Percentiles rank a stretch among this genome's conserved stretches.
Conservation (phyloP, 2,797 vertebrate genomes). For the Dipus sagitta region DNA sequence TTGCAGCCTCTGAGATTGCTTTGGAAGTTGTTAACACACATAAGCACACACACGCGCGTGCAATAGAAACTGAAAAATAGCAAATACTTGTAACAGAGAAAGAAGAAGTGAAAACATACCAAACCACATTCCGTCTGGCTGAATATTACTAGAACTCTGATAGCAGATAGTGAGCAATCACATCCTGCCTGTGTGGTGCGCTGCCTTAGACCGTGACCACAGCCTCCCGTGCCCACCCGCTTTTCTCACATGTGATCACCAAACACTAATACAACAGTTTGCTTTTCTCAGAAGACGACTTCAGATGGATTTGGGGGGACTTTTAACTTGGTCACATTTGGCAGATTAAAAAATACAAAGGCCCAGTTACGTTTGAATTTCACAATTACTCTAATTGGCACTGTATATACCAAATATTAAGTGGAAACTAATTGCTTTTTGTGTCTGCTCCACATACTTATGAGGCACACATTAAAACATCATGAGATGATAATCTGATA, state of each 20-base stretch:
- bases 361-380: background rate
- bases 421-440: background rate
- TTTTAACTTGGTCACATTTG: background rate
- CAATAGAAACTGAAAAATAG: no score
- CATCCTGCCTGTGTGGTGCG: background rate
- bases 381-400: background rate
- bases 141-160: background rate
- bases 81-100: background rate
- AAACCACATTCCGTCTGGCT: background rate
- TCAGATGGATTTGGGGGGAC: background rate
- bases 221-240: background rate
- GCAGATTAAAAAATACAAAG: background rate
- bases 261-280: background rate
- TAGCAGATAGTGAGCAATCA: background rate
- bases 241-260: background rate
- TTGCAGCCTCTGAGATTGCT: background rate
- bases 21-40: background rate
- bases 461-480: background rate
- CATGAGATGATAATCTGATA: conserved; percentile 4
- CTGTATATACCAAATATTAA: background rate
- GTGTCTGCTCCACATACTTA: background rate
- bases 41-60: no score
- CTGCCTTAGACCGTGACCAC: background rate
- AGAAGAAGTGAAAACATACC: background rate
- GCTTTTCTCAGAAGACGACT: background rate